Conservation (phyloP, 2,888 invertebrate genomes). For the Napeogenes sylphis region DNA sequence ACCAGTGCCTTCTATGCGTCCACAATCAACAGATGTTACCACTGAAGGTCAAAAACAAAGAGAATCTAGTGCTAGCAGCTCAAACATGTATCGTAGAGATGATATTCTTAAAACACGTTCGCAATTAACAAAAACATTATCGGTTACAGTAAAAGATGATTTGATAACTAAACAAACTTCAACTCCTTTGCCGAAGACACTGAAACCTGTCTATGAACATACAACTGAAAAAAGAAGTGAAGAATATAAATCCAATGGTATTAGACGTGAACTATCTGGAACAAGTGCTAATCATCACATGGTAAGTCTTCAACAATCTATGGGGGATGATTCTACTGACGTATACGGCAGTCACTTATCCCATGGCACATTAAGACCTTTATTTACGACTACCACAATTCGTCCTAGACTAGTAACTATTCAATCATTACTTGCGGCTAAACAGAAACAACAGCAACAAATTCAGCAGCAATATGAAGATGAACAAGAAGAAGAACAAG, state of each 20-base stretch:
- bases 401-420: constrained; percentile 77
- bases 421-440: constrained; percentile 68
- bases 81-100: constrained; percentile 58
- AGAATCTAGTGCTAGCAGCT: constrained; percentile 55
- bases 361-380: constrained; percentile 80
- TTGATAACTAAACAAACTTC: constrained; percentile 65
- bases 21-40: constrained; percentile 49
- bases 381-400: constrained; percentile 81
- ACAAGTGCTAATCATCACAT: constrained; percentile 78
- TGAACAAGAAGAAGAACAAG: constrained; percentile 54
- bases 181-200: constrained; percentile 54
- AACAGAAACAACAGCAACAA: constrained; percentile 52
- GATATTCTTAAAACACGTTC: constrained; percentile 54
- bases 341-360: constrained; percentile 82
- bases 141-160: constrained; percentile 54
- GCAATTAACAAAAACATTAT: constrained; percentile 60
- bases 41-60: constrained; percentile 51
- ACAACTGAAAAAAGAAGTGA: constrained; percentile 64
- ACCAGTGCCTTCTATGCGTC: constrained; percentile 49
- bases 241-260: constrained; percentile 72
- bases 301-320: constrained; percentile 76
- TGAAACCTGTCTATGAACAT: constrained; percentile 77
- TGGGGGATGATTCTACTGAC: constrained; percentile 81
- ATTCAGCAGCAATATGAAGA: constrained; percentile 70
- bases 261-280: constrained; percentile 80